Base-by-base conservation (phyloP, 1,140 invertebrate genomes). In the Zaprionus africanus region DNA sequence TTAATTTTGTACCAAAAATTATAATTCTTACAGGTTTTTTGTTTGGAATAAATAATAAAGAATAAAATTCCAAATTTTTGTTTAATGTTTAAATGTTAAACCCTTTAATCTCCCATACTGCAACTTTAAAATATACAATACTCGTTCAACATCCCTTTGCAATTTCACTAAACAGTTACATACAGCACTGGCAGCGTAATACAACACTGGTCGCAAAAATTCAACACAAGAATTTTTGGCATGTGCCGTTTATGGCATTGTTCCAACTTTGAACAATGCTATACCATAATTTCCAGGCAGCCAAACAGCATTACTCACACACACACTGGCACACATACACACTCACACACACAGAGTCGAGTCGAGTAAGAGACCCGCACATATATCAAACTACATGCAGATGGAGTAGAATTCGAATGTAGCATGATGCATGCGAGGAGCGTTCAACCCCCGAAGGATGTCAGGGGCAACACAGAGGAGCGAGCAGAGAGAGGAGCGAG, bases 191-290 rank as follows among this genome's bases (percentile, higher is more conserved):
- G 34, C 12, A 26, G 11, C 56, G 46, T 59, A 60, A 17, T 11
- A 31, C 67, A 72, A 66, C 60, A 75, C 62, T 66, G 43, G 53
- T 31, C 51, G 19, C 26, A 38, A 46, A 68, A 54, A 60, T 9
- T 49, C 26, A 63, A 79, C 77, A 58, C 36, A 73, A 85, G 81
- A 90, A 82, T 85, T 67, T 83, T 91, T 91, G 87, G 88, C 88
- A 91, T 91, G 88, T 91, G 88, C 88, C 88, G 87, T 82, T 87
- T 80, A 78, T 82, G 83, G 83, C 79, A 77, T 91, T 91, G 81
- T 91, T 87, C 83, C 81, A 87, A 76, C 68, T 79, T 54, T 69
- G 63, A 85, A 90, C 79, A 90, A 90, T 77, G 85, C 70, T 66
- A 79, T 90, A 71, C 78, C 75, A 90, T 90, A 90, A 82, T 85